Evolutionary conservation across 2,888 invertebrate genomes (phyloP).

Genomic region (Dilophus febrilis): DNA sequence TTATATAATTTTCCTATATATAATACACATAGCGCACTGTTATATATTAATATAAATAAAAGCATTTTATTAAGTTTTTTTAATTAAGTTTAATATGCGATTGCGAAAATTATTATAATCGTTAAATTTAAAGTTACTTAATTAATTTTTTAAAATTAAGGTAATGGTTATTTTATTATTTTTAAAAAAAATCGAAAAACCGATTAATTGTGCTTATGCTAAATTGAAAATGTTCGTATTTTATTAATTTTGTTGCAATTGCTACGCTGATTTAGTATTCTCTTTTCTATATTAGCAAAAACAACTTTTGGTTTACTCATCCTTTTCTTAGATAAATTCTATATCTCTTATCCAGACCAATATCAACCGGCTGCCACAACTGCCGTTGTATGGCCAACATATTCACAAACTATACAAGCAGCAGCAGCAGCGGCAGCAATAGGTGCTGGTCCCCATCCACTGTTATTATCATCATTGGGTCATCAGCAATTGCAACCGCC

Average conservation of each 20-base stretch:
- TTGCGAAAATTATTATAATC: no score
- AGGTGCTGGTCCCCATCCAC: constrained; percentile 10
- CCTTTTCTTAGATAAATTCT: constrained; percentile 7
- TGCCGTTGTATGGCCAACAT: constrained; percentile 58
- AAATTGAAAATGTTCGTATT: neutral
- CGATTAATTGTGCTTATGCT: no score
- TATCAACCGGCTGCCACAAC: constrained; percentile 56
- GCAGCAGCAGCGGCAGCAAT: constrained; percentile 25
- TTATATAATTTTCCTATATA: no score
- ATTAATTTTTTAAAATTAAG: no score
- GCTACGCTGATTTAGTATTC: neutral
- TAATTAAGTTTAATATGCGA: no score
- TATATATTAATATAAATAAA: no score
- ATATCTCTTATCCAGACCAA: constrained; percentile 32
- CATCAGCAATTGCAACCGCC: constrained; percentile 23
- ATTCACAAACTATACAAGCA: constrained; percentile 31
- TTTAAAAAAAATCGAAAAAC: no score
- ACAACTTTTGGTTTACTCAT: neutral
- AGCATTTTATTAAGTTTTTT: no score
- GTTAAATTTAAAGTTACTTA: no score
- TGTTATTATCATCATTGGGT: constrained; percentile 12
- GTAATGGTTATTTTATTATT: no score
- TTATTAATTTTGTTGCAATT: neutral
- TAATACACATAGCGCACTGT: no score
- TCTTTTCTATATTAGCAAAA: constrained; percentile 3